Evolutionary conservation across 2,113 vertebrate genomes (phyloP), one percentile per base, ranked within the genome.

Genomic region (Nycticryphes semicollaris): DNA sequence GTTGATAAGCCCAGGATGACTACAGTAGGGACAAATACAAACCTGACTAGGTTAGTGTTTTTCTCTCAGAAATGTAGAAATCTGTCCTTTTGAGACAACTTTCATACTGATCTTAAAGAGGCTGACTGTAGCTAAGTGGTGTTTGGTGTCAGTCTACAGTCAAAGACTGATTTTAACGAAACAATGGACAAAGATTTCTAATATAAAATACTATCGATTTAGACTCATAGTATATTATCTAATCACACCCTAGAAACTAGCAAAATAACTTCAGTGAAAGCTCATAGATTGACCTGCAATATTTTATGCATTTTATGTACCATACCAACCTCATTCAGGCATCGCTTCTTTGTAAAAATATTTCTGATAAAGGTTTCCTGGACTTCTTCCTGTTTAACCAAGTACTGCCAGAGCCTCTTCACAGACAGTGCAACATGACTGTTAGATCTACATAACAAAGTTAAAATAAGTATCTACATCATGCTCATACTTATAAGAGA

Each of bases 341-440:
- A 98, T 33, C 97, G 98, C 96, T 99, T 99, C 96, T 99, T 99
- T 28, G 98, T 98, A 94, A 99, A 99, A 97, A 99, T 99, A 97
- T 99, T 99, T 96, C 98, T 98, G 79, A 99, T 99, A 96, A 99
- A 99, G 7, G 99, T 99, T 95, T 99, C 99, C 95, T 99, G 99
- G 75, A 99, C 97, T 94, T 98, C 98, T 45, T 99, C 99, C 97
- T 99, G 99, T 94, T 99, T 99, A 56, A 99, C 98, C 91, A 99
- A 98, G 85, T 98, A 99, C 76, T 99, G 99, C 99, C 99, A 99
- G 87, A 99, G 98, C 63, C 99, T 99, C 95, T 98, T 99, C 85
- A 99, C 99, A 59, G 99, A 99, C 7, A 99, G 97, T 0, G 98
- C 98, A 50, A 98, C 96, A 66, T 98, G 98, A 89, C 98, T 98